Base-by-base conservation (phyloP, 2,113 vertebrate species). In the Siphamia tubifer region DNA sequence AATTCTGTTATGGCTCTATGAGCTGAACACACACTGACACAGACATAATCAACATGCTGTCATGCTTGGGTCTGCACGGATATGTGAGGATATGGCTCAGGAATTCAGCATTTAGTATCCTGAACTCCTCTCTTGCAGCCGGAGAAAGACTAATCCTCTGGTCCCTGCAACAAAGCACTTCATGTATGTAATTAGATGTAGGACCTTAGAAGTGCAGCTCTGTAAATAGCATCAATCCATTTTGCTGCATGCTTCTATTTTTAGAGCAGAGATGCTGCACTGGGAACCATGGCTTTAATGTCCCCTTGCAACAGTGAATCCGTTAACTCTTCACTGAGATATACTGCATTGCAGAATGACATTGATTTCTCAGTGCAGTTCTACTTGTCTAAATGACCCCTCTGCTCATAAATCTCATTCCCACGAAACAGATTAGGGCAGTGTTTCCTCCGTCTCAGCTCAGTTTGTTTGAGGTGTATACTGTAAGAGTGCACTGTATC, bases 231-330 rank as follows among this genome's bases (percentile, higher is more conserved):
- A 87, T 68, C 78, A 73, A 70, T 88, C 83, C 83, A 64, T 88
- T 90, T 89, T 92, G 79, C 89, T 89, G 91, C 91, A 89, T 86
- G 87, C 56, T 85, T 77, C 92, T 92, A 93, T 93, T 91, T 92
- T 90, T 93, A 92, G 92, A 73, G 74, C 60, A 5, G 69, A 79
- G 81, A 88, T 87, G 85, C 89, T 84, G 92, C 87, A 81, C 84
- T 81, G 89, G 81, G 79, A 89, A 68, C 72, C 66, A 38, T 77
- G 84, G 66, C 82, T 85, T 86, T 82, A 78, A 87, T 82, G 87
- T 90, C 88, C 76, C 86, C 58, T 63, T 71, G 74, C 77, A 82
- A 84, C 74, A 85, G 44, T 55, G 73, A 67, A 74, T 85, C 77
- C 49, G 68, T 81, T 89, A 87, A 87, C 75, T 87, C 83, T 83